These are phyloP conservation scores for Germaria angustata DNA, from an alignment of 2,888 invertebrate species.

Conservation along the genomic window DNA sequence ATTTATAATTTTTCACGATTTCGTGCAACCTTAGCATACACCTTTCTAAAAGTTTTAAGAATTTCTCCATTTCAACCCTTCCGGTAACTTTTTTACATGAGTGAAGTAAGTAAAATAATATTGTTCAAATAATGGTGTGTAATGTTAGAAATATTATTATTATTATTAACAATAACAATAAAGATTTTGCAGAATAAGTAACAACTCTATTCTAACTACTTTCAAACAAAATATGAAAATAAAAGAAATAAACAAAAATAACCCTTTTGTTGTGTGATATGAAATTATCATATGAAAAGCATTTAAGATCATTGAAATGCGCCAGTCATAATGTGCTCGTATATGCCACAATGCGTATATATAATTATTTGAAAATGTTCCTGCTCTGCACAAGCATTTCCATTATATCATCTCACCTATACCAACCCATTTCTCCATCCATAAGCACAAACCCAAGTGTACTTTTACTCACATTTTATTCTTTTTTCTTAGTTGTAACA, in stretches of 20 bases:
- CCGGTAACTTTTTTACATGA: no score
- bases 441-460: neutral
- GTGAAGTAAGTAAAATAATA: no score
- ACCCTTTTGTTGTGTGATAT: conserved; percentile 49
- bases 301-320: conserved; percentile 45
- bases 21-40: no score
- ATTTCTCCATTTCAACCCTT: no score
- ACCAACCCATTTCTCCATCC: neutral
- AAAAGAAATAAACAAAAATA: conserved; percentile 12
- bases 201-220: conserved; percentile 18
- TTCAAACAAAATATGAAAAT: neutral
- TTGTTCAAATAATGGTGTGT: no score
- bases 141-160: no score
- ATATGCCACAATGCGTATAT: neutral
- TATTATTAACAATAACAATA: conserved; percentile 48
- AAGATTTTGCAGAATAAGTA: conserved; percentile 18
- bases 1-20: no score
- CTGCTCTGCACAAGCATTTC: conserved; percentile 8
- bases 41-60: no score
- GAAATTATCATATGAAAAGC: conserved; percentile 49
- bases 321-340: conserved; percentile 39
- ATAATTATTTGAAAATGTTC: conserved; percentile 36
- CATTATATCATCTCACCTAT: neutral
- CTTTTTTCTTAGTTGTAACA: conserved; percentile 17
- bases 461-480: neutral